These are phyloP conservation scores for Pedetes capensis DNA, from an alignment of 2,113 vertebrate genomes.

Conservation along the genomic window DNA sequence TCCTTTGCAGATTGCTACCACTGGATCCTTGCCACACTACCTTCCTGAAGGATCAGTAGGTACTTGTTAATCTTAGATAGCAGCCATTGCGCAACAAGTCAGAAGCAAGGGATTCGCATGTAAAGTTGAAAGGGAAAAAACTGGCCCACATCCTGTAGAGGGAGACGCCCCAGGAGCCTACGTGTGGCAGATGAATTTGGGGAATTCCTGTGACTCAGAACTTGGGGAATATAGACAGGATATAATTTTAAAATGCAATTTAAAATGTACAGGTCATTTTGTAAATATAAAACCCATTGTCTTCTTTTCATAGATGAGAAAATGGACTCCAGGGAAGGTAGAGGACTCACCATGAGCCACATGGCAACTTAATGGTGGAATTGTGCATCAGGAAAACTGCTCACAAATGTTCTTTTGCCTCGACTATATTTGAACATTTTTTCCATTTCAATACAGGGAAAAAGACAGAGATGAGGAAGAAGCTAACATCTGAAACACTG, in stretches of 20 bases:
- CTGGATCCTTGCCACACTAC: background rate
- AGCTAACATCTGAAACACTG: background rate
- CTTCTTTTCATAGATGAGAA: background rate
- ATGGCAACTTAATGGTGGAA: background rate
- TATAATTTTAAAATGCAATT: background rate
- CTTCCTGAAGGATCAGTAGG: background rate
- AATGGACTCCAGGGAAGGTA: background rate
- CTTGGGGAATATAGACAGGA: background rate
- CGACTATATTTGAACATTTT: background rate
- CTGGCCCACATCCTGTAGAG: background rate
- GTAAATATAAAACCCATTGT: background rate
- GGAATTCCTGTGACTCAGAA: constrained; percentile 32
- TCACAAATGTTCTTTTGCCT: background rate
- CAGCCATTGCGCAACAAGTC: background rate
- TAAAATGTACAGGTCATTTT: background rate
- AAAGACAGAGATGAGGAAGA: background rate
- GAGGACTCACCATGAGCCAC: background rate
- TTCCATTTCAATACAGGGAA: background rate
- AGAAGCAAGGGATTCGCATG: background rate
- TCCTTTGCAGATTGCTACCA: background rate
- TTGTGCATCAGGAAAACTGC: background rate
- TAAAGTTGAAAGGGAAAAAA: background rate
- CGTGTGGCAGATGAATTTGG: background rate
- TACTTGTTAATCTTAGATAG: background rate
- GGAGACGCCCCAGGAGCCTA: background rate